Evolutionary conservation across 2,113 vertebrate species (phyloP).

Genomic region (Grantiella picta): DNA sequence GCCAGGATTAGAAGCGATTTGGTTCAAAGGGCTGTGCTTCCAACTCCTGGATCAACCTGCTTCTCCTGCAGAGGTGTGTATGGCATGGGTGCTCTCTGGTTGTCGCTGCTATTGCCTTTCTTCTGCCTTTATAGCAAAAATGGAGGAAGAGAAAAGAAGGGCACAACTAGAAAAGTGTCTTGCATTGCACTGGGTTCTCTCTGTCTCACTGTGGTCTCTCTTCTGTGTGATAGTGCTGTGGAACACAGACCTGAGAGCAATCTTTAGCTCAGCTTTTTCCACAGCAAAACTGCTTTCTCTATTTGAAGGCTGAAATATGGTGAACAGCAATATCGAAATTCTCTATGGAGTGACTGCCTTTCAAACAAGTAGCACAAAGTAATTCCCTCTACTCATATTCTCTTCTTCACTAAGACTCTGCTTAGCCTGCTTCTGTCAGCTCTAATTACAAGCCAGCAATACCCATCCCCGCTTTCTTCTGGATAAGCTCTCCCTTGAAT

Average conservation of each 20-base stretch:
- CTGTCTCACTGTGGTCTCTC: background rate
- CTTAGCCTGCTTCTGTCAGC: slow-evolving; percentile 3
- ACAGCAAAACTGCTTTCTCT: background rate
- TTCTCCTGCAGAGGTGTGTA: background rate
- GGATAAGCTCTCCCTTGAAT: background rate
- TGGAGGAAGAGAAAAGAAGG: background rate
- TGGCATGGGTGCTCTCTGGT: background rate
- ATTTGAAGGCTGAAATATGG: background rate
- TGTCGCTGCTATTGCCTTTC: background rate
- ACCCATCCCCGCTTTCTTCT: background rate
- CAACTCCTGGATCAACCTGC: background rate
- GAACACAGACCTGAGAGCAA: background rate
- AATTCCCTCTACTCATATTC: background rate
- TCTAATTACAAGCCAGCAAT: background rate
- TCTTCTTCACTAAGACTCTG: background rate
- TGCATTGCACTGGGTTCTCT: background rate
- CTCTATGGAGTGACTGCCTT: background rate
- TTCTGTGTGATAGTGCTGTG: background rate
- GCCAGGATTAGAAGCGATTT: background rate
- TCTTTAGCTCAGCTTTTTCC: background rate
- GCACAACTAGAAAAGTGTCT: background rate
- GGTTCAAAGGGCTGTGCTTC: background rate
- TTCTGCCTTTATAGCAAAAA: background rate
- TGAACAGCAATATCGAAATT: background rate
- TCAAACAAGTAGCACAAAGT: background rate